Percentiles rank a stretch among this genome's conserved stretches.
These are phyloP conservation scores for Chelon auratus DNA, from an alignment of 2,797 vertebrate species.

Conservation along the genomic window DNA sequence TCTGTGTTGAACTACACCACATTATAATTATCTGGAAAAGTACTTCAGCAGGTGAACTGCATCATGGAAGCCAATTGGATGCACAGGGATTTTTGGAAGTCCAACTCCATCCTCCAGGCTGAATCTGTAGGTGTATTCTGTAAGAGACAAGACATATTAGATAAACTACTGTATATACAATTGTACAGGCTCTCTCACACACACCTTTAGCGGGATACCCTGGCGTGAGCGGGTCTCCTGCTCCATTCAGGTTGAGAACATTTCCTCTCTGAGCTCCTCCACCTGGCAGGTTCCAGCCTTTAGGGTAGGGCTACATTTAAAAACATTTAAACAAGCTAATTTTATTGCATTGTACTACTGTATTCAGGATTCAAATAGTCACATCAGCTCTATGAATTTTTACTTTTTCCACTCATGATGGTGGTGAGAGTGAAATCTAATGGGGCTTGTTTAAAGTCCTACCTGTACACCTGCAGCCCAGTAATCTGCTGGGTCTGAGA, in stretches of 20 bases:
- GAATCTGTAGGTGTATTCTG: conserved; percentile 90
- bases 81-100: conserved; percentile 93
- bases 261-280: conserved; percentile 94
- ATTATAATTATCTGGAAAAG: not conserved
- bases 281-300: conserved; percentile 94
- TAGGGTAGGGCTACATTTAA: conserved; percentile 84
- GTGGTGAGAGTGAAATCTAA: not conserved
- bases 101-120: conserved; percentile 84
- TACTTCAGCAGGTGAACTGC: conserved; percentile 90
- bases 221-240: conserved; percentile 95
- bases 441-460: not conserved
- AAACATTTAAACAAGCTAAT: not conserved
- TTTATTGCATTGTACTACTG: not conserved
- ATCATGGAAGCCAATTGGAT: conserved; percentile 93
- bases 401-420: not conserved
- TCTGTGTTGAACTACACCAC: not conserved
- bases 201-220: conserved; percentile 97
- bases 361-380: not conserved
- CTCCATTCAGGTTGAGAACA: conserved; percentile 93
- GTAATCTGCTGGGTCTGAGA: conserved; percentile 96
- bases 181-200: no score
- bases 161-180: not conserved
- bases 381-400: not conserved
- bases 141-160: conserved; percentile 19
- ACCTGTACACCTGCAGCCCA: conserved; percentile 85